A percentile compares a stretch with the other conserved stretches of the same genome.
phyloP scores from a whole-genome alignment of 2,113 vertebrate genomes.

The Eptesicus fuscus region DNA sequence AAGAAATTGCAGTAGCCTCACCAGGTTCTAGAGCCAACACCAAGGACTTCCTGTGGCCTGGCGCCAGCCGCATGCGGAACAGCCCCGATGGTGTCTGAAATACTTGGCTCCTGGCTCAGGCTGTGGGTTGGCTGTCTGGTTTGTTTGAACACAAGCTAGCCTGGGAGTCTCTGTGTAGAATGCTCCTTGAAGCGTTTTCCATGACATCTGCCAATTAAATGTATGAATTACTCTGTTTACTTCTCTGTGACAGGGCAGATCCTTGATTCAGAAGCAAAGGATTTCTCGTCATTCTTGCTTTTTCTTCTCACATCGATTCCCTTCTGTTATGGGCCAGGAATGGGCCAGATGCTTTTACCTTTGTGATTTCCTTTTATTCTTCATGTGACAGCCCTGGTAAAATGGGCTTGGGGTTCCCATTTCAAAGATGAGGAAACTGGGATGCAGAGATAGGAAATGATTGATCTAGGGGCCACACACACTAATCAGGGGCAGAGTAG shows the following conservation, averaged over 20 bases:
- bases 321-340: neutral
- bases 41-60: slow-evolving; percentile 63
- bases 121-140: slow-evolving; percentile 68
- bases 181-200: slow-evolving; percentile 65
- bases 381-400: neutral
- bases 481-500: neutral
- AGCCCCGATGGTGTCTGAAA: slow-evolving; percentile 67
- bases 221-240: slow-evolving; percentile 58
- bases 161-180: slow-evolving; percentile 67
- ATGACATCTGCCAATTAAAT: slow-evolving; percentile 63
- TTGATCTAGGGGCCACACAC: neutral
- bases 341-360: neutral
- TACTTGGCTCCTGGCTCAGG: slow-evolving; percentile 62
- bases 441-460: neutral
- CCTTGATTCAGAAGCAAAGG: slow-evolving; percentile 35
- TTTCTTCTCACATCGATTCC: neutral
- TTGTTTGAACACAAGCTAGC: slow-evolving; percentile 68
- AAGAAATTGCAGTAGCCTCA: neutral
- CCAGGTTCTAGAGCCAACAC: neutral
- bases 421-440: slow-evolving; percentile 3
- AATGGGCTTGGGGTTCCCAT: neutral
- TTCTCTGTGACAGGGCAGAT: slow-evolving; percentile 24
- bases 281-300: neutral
- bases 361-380: neutral
- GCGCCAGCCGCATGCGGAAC: neutral